Evolutionary conservation across 2,113 vertebrate species (phyloP), one percentile per base, ranked within the genome.

Genomic region (Vidua chalybeata): DNA sequence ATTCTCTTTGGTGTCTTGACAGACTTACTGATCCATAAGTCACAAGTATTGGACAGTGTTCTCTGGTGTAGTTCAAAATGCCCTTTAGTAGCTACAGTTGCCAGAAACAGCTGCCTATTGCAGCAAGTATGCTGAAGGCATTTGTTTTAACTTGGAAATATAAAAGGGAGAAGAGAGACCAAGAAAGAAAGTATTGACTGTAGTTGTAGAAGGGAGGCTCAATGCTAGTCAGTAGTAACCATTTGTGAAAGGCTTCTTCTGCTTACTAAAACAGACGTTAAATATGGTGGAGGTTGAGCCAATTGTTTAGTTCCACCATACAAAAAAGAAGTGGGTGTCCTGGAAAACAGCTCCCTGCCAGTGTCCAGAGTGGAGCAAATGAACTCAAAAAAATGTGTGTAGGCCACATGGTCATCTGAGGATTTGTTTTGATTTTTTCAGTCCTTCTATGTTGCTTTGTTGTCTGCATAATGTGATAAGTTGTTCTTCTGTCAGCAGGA

Each of bases 321-420:
- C 6, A 26, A 37, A 48, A 77, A 74, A 72, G 73, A 51, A 80
- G 95, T 94, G 68, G 92, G 93, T 87, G 93, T 87, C 55, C 58
- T 88, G 66, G 43, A 90, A 93, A 96, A 84, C 23, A 74, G 0
- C 14, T 87, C 41, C 52, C 4, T 64, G 79, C 61, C 37, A 46
- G 23, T 63, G 66, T 43, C 62, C 69, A 59, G 78, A 43, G 18
- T 45, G n/a, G 55, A 74, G 28, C 54, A 55, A 91, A n/a, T 92
- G 64, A 94, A 93, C 94, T 97, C 75, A 31, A 28, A 96, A 96
- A 97, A 96, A 96, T 95, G 92, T 89, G 86, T 82, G 88, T 91
- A 93, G 94, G 94, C 87, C 79, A 90, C 31, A 69, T 18, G 62
- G 81, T 88, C 84, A 95, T 93, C 69, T 94, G 71, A 87, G 87